Evolutionary conservation across 2,888 invertebrate species (phyloP).

Genomic region (Hemicrepidius hirtus): DNA sequence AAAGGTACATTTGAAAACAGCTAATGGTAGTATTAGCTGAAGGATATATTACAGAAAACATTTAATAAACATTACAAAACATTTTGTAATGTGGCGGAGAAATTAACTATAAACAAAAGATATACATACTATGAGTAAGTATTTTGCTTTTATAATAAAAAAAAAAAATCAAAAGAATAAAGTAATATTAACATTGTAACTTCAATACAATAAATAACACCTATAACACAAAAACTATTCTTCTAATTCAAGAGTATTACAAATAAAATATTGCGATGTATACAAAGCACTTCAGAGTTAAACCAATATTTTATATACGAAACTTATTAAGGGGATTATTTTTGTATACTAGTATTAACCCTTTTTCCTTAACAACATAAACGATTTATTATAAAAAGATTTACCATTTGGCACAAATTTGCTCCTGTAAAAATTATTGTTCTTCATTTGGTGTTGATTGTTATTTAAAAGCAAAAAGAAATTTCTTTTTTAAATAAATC

Average conservation of each 20-base stretch:
- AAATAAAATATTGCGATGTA: constrained; percentile 36
- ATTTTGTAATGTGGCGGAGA: neutral
- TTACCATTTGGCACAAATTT: constrained; percentile 29
- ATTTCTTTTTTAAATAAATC: constrained; percentile 33
- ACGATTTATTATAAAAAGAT: constrained; percentile 37
- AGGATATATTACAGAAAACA: constrained; percentile 14
- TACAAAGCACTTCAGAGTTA: constrained; percentile 40
- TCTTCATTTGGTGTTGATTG: neutral
- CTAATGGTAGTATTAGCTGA: constrained; percentile 10
- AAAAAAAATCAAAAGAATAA: constrained; percentile 2
- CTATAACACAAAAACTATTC: constrained; percentile 24
- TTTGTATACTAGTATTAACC: constrained; percentile 26
- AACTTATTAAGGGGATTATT: constrained; percentile 21
- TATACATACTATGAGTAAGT: neutral
- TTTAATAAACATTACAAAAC: constrained; percentile 16
- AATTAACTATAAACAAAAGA: constrained; percentile 10
- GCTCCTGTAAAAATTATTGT: neutral
- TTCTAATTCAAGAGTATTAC: constrained; percentile 27
- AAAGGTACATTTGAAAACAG: constrained; percentile 25
- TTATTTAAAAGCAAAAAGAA: neutral
- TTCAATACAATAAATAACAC: constrained; percentile 25
- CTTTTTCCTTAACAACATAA: constrained; percentile 21
- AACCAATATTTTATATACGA: constrained; percentile 21
- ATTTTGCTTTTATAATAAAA: neutral
- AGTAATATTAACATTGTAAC: constrained; percentile 26